A percentile compares a stretch with the other conserved stretches of the same genome.
Conservation (phyloP, 2,797 vertebrate species). For the Carcharodon carcharias region DNA sequence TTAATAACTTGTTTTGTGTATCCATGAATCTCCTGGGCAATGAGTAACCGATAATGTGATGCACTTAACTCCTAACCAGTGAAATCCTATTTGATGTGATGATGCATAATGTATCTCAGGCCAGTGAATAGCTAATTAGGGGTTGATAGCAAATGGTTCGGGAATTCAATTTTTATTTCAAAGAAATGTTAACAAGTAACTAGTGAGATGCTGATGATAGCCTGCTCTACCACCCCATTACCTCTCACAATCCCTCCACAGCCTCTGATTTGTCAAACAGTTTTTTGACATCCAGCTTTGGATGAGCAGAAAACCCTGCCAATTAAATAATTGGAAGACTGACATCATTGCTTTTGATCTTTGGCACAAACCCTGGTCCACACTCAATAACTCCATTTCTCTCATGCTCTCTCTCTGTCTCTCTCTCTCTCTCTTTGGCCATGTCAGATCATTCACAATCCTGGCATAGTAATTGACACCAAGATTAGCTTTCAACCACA, state of each 20-base stretch:
- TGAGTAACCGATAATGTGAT: background rate
- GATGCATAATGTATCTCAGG: background rate
- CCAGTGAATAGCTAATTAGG: background rate
- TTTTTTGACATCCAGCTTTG: background rate
- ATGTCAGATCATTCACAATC: background rate
- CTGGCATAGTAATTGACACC: background rate
- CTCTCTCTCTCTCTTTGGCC: background rate
- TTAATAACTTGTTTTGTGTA: background rate
- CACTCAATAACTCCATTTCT: too few species aligned
- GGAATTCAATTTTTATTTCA: background rate
- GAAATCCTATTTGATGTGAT: background rate
- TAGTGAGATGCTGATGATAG: background rate
- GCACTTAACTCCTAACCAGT: background rate
- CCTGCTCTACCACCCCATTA: background rate
- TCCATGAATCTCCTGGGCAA: background rate
- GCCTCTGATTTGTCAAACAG: background rate
- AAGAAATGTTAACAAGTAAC: background rate
- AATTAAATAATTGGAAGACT: background rate
- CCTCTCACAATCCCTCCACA: background rate
- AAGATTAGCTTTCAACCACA: background rate
- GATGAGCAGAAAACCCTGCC: background rate
- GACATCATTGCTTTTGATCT: background rate
- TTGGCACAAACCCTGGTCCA: background rate
- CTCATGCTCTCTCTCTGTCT: too few species aligned
- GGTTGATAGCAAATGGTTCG: background rate